These are phyloP conservation scores for Salticus scenicus DNA, from an alignment of 2,888 invertebrate species.

Conservation along the genomic window DNA sequence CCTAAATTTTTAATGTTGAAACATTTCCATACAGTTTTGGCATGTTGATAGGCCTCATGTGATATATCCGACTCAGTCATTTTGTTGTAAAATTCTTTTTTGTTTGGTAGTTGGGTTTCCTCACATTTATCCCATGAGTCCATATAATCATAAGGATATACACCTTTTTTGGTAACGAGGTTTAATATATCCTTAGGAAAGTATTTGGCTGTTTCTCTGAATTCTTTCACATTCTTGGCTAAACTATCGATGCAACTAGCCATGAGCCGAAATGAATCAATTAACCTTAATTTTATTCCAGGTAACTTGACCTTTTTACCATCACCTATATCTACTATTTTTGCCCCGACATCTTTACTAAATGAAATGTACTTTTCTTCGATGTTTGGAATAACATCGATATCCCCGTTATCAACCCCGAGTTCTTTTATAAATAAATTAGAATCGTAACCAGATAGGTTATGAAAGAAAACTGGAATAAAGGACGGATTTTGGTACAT, in stretches of 20 bases:
- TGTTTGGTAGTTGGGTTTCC: conserved; percentile 72
- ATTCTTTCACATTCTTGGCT: conserved; percentile 67
- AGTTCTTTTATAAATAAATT: conserved; percentile 39
- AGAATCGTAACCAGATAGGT: conserved; percentile 17
- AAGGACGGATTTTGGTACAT: not conserved
- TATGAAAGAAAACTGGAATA: no score
- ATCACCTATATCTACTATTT: no score
- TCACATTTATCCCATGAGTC: conserved; percentile 71
- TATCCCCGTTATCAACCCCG: conserved; percentile 2
- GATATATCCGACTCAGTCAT: conserved; percentile 41
- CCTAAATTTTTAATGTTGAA: conserved; percentile 71
- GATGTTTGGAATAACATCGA: conserved; percentile 71
- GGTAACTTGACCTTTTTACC: no score
- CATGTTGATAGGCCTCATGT: conserved; percentile 72
- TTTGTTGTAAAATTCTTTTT: conserved; percentile 66
- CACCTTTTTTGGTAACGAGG: conserved; percentile 71
- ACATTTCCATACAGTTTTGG: conserved; percentile 72
- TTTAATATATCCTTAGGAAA: conserved; percentile 49
- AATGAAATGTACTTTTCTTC: conserved; percentile 71
- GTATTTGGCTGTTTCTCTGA: conserved; percentile 56
- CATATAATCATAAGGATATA: conserved; percentile 74
- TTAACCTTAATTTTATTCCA: conserved; percentile 58
- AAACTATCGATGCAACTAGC: conserved; percentile 55
- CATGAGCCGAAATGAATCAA: conserved; percentile 71
- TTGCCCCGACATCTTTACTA: not conserved